Base-by-base conservation (phyloP, 2,797 vertebrate genomes). In the Hypotaenidia okinawae region DNA sequence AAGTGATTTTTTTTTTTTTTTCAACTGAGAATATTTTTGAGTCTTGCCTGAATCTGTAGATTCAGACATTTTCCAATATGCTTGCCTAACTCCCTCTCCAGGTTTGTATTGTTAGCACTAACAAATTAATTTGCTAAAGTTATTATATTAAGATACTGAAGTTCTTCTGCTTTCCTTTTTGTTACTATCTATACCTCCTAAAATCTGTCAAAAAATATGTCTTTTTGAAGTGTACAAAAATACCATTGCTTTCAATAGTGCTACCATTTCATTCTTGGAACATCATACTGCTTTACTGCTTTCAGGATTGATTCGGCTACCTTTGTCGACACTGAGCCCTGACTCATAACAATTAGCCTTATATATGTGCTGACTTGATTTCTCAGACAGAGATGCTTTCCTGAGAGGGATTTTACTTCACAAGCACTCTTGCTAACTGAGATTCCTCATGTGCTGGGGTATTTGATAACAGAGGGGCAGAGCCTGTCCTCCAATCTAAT, bases 341-440 rank as follows among this genome's bases (percentile, higher is more conserved):
- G 74, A 89, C 70, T 96, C 70, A 84, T 63, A 94, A 82, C 63
- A 88, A 87, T 95, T 93, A 92, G 39, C 57, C 74, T 93, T 94
- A 77, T 82, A 33, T 84, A 47, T 54, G 18, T 82, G 35, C 61
- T 95, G 76, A 79, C 81, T 33, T 92, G 85, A 85, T 80, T 93
- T 94, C 64, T 84, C 72, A 55, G 59, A 59, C 25, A 43, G 69
- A 75, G 84, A 54, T 91, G 9, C 61, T 90, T 95, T 91, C 82
- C 70, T 83, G 61, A 55, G 80, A 75, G 57, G 25, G 67, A 39
- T 37, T 94, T 81, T 69, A 72, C 67, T 75, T 87, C 61, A 45
- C 73, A 49, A 55, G 45, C 30, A n/a, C 79, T 78, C 59, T 92
- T 2, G 0, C 58, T 55, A 52, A 7, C 52, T 35, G 67, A 76